Percentiles rank a stretch among this genome's conserved stretches.
Conservation (phyloP, 2,888 invertebrate species). For the Synanthedon myopaeformis region DNA sequence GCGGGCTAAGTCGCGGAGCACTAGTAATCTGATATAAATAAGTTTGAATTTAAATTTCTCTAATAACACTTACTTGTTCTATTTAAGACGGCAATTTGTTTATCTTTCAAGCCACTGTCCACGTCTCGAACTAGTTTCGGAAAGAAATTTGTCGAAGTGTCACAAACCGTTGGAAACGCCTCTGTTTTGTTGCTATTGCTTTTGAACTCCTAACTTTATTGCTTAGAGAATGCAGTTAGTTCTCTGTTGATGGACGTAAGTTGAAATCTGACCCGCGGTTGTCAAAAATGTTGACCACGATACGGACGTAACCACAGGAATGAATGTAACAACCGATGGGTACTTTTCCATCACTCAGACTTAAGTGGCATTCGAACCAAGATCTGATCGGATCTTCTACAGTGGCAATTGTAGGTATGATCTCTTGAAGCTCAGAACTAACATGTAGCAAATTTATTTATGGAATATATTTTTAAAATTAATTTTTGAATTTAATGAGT, state of each 20-base stretch:
- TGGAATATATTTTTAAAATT: too few relatives aligned
- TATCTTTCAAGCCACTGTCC: slow-evolving; percentile 3
- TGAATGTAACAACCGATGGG: slow-evolving; percentile 2
- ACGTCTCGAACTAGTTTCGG: not conserved
- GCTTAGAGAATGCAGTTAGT: not conserved
- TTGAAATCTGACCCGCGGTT: slow-evolving; percentile 7
- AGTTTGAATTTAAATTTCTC: too few relatives aligned
- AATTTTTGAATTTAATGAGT: too few relatives aligned
- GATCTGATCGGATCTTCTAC: too few relatives aligned
- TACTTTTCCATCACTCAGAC: slow-evolving; percentile 14
- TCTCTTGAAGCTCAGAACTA: too few relatives aligned
- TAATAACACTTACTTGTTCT: too few relatives aligned
- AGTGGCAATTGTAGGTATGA: too few relatives aligned
- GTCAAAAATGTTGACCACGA: slow-evolving; percentile 17
- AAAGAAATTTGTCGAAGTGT: slow-evolving; percentile 4
- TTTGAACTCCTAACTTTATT: not conserved
- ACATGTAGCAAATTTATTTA: too few relatives aligned
- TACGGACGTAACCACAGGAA: slow-evolving; percentile 14
- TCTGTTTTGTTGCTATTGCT: not conserved
- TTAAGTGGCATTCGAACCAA: slow-evolving; percentile 3
- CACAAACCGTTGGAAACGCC: slow-evolving; percentile 2
- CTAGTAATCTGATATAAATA: not conserved
- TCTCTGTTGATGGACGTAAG: not conserved
- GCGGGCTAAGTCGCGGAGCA: too few relatives aligned
- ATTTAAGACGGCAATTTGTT: slow-evolving; percentile 4